Conservation (phyloP, 2,797 vertebrate species). For the Petrocephalus schoutedeni region DNA sequence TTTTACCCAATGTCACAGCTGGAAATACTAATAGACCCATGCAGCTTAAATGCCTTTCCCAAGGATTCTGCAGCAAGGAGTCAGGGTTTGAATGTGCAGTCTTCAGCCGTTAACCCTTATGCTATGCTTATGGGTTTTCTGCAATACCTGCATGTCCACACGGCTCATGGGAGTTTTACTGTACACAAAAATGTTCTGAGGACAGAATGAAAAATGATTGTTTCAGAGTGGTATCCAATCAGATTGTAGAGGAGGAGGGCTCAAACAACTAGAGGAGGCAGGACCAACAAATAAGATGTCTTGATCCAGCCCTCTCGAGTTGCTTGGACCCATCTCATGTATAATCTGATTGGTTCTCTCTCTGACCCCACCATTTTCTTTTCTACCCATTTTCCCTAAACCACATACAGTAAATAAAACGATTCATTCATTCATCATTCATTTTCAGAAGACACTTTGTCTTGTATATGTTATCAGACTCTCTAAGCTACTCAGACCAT, state of each 20-base stretch:
- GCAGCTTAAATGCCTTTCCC: neutral
- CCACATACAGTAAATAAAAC: neutral
- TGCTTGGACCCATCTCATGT: too few relatives aligned
- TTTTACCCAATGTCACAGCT: neutral
- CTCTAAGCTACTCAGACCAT: neutral
- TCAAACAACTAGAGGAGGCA: too few relatives aligned
- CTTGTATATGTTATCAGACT: neutral
- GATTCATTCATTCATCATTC: neutral
- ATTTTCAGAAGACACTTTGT: neutral
- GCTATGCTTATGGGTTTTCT: too few relatives aligned
- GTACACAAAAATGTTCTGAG: too few relatives aligned
- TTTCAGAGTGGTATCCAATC: too few relatives aligned
- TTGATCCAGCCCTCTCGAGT: too few relatives aligned
- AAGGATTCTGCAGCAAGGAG: neutral
- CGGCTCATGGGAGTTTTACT: too few relatives aligned
- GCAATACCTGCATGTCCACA: neutral
- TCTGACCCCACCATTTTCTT: too few relatives aligned
- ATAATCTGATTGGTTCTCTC: too few relatives aligned
- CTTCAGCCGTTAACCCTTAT: neutral
- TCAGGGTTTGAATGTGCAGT: neutral
- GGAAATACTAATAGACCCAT: neutral
- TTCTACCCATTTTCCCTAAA: neutral
- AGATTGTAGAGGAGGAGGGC: too few relatives aligned
- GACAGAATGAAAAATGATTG: too few relatives aligned
- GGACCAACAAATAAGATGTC: too few relatives aligned